Evolutionary conservation across 2,113 vertebrate genomes (phyloP).

Genomic region (Muntiacus reevesi): DNA sequence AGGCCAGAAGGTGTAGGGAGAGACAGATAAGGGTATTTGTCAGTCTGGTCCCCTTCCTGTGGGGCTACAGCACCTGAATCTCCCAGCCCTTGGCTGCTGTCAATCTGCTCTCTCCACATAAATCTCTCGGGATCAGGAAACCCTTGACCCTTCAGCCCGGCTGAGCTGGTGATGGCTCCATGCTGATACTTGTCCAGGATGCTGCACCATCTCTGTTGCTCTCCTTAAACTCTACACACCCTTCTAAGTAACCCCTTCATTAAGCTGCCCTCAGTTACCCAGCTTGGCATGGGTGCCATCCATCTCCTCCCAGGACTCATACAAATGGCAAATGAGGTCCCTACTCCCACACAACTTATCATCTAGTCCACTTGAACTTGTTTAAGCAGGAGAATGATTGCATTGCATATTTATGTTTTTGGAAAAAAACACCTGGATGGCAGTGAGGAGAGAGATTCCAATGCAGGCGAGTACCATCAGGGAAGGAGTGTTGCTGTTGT

Average conservation of each 20-base stretch:
- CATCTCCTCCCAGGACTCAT: neutral
- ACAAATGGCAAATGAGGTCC: neutral
- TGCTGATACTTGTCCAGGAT: neutral
- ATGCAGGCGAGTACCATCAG: accelerated
- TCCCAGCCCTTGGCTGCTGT: neutral
- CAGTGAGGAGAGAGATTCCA: neutral
- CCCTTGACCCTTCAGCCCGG: neutral
- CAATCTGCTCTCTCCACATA: neutral
- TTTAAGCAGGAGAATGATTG: neutral
- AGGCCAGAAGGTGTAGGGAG: neutral
- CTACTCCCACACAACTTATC: neutral
- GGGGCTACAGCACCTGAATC: neutral
- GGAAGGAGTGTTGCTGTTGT: neutral
- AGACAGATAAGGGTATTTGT: neutral
- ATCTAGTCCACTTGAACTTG: neutral
- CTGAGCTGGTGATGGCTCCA: neutral
- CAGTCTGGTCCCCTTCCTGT: neutral
- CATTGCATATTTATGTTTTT: neutral
- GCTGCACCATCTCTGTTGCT: neutral
- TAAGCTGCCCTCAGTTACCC: neutral
- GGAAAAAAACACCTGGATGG: neutral
- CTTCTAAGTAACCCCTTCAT: neutral
- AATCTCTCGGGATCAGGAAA: neutral
- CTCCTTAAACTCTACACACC: neutral
- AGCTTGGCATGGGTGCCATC: neutral